These are phyloP conservation scores for Graphium colonna DNA, from an alignment of 2,888 invertebrate species.

Conservation along the genomic window DNA sequence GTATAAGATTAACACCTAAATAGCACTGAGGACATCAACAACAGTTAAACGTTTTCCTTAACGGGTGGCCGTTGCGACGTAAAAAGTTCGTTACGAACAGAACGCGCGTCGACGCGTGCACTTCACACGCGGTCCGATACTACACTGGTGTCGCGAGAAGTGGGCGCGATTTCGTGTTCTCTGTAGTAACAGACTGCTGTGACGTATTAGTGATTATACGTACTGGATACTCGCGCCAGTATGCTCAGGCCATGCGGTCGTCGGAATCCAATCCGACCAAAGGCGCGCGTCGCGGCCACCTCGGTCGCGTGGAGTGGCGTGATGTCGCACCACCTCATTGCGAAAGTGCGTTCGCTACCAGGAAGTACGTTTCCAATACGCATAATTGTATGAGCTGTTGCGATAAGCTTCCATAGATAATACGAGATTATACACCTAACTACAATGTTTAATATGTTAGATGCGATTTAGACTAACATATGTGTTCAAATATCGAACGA, in stretches of 20 bases:
- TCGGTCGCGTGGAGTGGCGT: constrained; percentile 70
- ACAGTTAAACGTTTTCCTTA: constrained; percentile 22
- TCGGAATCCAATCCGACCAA: constrained; percentile 22
- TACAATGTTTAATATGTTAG: constrained; percentile 20
- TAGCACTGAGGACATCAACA: constrained; percentile 8
- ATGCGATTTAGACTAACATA: not conserved
- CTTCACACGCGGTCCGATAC: constrained; percentile 50
- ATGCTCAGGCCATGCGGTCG: constrained; percentile 20
- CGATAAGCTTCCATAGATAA: constrained; percentile 12
- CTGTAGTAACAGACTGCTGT: constrained; percentile 17
- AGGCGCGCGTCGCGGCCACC: constrained; percentile 32
- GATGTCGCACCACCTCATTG: constrained; percentile 54
- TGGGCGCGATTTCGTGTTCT: constrained; percentile 1
- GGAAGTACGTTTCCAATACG: constrained; percentile 24
- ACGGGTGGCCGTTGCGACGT: constrained; percentile 27
- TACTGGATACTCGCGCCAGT: constrained; percentile 19
- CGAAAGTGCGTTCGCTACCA: constrained; percentile 49
- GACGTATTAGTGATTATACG: constrained; percentile 16
- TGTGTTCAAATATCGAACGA: too few species aligned
- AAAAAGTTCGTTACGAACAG: constrained; percentile 35
- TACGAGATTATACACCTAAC: not conserved
- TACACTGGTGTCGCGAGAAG: constrained; percentile 40
- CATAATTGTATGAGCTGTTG: constrained; percentile 20
- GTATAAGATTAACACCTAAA: not conserved
- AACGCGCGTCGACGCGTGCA: constrained; percentile 48